Evolutionary conservation across 2,888 invertebrate species (phyloP), one percentile per base, ranked within the genome.

Genomic region (Marronus borbonicus): DNA sequence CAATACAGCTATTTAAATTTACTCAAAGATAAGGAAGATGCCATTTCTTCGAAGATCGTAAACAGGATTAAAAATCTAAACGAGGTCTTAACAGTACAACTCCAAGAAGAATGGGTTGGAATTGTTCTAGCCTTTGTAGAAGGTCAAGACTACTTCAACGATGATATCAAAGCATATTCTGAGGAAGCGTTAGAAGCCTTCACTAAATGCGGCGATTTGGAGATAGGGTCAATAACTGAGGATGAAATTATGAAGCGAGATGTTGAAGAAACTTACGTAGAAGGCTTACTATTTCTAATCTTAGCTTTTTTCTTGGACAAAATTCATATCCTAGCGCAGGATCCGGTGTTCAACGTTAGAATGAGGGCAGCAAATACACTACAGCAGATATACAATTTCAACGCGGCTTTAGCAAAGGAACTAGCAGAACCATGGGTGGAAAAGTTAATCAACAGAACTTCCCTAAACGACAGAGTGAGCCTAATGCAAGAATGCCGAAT

Each of bases 141-240:
- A 52, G 80, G 84, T 50, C 79, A 83, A 31, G 81, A 83, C 81
- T 80, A 83, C 36, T 81, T 81, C 8, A 82, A 83, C 17, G 84
- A 85, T 69, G 81, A 85, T 65, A 80, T 85, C 4, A 80, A 81
- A 39, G 79, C 84, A 8, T 88, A 88, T 77, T 85, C 86, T 1
- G 88, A 87, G 80, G 87, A 86, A 50, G 83, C 85, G 5, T 78
- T 86, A 20, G 84, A 84, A 3, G 83, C 81, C n/a, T 81, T 87
- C 10, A 81, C 77, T 55, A 80, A 82, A 62, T 82, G 84, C 36
- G 79, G 77, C 14, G 70, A 81, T 36, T 52, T 79, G 8, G 72
- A 78, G 24, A 80, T 81, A 14, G 64, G 65, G 12, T 50, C 76
- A 12, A 76, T 82, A 12, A 79, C 64, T 17, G 65, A 78, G 49